phyloP scores from a whole-genome alignment of 2,888 invertebrate species.

The Eucriotettix oculatus region DNA sequence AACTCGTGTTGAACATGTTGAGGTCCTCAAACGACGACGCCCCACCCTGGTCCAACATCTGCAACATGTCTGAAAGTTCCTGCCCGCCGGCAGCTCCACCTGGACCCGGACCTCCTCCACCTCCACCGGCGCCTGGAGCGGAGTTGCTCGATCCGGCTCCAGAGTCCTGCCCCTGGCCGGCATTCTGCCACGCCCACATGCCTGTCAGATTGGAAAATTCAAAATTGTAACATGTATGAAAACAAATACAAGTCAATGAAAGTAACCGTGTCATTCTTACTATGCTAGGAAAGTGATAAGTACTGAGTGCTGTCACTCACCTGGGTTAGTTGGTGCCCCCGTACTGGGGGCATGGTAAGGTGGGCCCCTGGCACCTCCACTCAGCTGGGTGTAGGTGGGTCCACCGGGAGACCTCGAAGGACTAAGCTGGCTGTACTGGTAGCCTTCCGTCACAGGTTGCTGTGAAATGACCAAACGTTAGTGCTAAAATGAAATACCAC shows the following conservation, averaged over 20 bases:
- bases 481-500: too few relatives aligned
- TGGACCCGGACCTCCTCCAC: constrained; percentile 23
- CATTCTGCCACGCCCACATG: constrained; percentile 62
- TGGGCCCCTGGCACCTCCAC: constrained; percentile 43
- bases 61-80: constrained; percentile 82
- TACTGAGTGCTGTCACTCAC: not conserved
- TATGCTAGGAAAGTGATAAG: too few relatives aligned
- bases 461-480: too few relatives aligned
- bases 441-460: constrained; percentile 45
- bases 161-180: constrained; percentile 23
- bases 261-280: too few relatives aligned
- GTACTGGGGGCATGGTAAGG: constrained; percentile 31
- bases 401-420: constrained; percentile 69
- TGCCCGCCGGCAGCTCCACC: constrained; percentile 28
- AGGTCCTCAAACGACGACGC: constrained; percentile 70
- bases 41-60: constrained; percentile 76
- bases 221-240: too few relatives aligned
- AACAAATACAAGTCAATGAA: too few relatives aligned
- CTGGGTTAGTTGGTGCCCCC: not conserved
- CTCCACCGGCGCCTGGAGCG: constrained; percentile 32
- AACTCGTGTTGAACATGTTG: constrained; percentile 77
- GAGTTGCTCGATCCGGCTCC: constrained; percentile 35
- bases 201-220: constrained; percentile 25
- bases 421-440: constrained; percentile 55
- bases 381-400: constrained; percentile 56